Percentiles rank a stretch among this genome's conserved stretches.
phyloP scores from a whole-genome alignment of 1,140 invertebrate species.

The Dendroctonus valens region DNA sequence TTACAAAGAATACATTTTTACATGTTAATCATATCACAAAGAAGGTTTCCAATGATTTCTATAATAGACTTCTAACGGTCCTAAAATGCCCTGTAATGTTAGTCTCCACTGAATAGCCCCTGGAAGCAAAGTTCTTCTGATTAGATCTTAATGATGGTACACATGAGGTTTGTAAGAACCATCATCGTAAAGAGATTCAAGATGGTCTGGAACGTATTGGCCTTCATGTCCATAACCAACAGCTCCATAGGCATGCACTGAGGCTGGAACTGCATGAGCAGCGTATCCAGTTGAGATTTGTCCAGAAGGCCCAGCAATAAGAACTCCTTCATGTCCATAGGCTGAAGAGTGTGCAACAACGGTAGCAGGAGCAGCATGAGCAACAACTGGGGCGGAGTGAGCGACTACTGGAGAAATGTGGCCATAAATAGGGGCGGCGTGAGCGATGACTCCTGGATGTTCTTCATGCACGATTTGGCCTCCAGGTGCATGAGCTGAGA shows the following conservation, averaged over 20 bases:
- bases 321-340: slow-evolving; percentile 8
- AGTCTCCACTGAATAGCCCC: too few species aligned
- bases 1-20: too few species aligned
- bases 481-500: slow-evolving; percentile 18
- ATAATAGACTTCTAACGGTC: too few species aligned
- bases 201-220: slow-evolving; percentile 30
- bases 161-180: background rate
- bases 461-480: slow-evolving; percentile 37
- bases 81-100: too few species aligned
- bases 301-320: slow-evolving; percentile 26
- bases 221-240: slow-evolving; percentile 19
- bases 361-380: slow-evolving; percentile 12
- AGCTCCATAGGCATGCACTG: slow-evolving; percentile 3
- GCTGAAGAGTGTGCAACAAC: slow-evolving; percentile 20
- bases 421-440: slow-evolving; percentile 16
- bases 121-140: too few species aligned
- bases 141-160: too few species aligned
- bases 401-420: slow-evolving; percentile 27
- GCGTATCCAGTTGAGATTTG: slow-evolving; percentile 12
- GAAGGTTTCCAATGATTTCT: too few species aligned
- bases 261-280: slow-evolving; percentile 14
- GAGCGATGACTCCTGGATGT: slow-evolving; percentile 33
- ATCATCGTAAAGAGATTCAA: slow-evolving; percentile 23
- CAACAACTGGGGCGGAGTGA: slow-evolving; percentile 15
- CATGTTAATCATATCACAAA: too few species aligned